Evolutionary conservation across 92 coral and sea anemone genomes (phyloP).

Genomic region (Epizoanthus scotinus): DNA sequence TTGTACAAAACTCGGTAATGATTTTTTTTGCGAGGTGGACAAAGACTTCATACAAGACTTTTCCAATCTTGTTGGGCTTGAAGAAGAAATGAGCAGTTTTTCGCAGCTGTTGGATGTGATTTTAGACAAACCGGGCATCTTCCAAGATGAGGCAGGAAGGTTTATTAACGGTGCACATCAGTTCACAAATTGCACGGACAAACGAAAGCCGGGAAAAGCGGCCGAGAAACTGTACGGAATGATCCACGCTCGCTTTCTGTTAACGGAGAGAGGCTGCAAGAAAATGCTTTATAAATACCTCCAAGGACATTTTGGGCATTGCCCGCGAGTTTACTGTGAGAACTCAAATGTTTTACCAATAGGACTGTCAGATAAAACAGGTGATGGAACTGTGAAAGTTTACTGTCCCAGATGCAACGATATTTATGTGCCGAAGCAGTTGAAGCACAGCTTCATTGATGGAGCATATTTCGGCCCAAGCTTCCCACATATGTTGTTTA

Average conservation of each 20-base stretch:
- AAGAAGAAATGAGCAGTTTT: slow-evolving; percentile 72
- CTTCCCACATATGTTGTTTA: slow-evolving; percentile 88
- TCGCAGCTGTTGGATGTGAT: slow-evolving; percentile 69
- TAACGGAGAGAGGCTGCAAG: slow-evolving; percentile 79
- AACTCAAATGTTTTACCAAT: slow-evolving; percentile 81
- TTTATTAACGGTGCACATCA: slow-evolving; percentile 58
- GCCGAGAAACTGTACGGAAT: slow-evolving; percentile 79
- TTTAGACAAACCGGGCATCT: slow-evolving; percentile 53
- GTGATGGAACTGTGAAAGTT: slow-evolving; percentile 82
- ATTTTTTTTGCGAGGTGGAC: slow-evolving; percentile 88
- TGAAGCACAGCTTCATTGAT: slow-evolving; percentile 69
- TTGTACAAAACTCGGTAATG: slow-evolving; percentile 85
- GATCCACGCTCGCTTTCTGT: slow-evolving; percentile 77
- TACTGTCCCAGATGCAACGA: slow-evolving; percentile 86
- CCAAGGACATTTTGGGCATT: slow-evolving; percentile 83
- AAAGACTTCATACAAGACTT: slow-evolving; percentile 76
- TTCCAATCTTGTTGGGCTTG: slow-evolving; percentile 80
- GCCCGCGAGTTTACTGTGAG: slow-evolving; percentile 81
- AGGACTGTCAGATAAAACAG: slow-evolving; percentile 78
- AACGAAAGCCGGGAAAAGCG: slow-evolving; percentile 59
- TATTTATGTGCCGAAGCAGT: slow-evolving; percentile 71
- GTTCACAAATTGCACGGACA: slow-evolving; percentile 47
- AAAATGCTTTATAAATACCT: slow-evolving; percentile 78
- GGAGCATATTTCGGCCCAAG: slow-evolving; percentile 86
- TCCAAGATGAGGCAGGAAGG: slow-evolving; percentile 56